phyloP scores from a whole-genome alignment of 2,113 vertebrate species.

The Phrynosoma platyrhinos region DNA sequence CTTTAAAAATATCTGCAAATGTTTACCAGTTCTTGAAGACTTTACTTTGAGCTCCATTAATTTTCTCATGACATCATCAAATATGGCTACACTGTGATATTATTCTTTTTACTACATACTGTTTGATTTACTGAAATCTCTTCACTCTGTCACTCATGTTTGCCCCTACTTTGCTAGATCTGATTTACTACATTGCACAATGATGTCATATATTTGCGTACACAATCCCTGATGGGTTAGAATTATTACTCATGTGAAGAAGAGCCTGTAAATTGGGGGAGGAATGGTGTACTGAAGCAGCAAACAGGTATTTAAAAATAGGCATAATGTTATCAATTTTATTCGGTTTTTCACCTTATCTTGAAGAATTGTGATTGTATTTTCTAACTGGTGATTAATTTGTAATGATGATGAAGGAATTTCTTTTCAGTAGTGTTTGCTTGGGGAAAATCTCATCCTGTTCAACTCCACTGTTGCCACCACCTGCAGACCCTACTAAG shows the following conservation, averaged over 20 bases:
- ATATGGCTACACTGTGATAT: neutral
- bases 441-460: too few species aligned
- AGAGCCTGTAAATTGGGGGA: neutral
- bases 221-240: neutral
- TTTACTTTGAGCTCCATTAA: neutral
- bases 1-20: neutral
- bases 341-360: too few species aligned
- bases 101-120: neutral
- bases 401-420: too few species aligned
- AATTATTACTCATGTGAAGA: neutral
- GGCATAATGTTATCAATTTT: too few species aligned
- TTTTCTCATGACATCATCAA: neutral
- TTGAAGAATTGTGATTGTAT: too few species aligned
- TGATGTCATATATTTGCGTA: neutral
- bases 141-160: neutral
- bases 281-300: too few species aligned
- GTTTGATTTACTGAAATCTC: neutral
- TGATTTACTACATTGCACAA: neutral
- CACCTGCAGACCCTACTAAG: too few species aligned
- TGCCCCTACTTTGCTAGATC: too few species aligned
- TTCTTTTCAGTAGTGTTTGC: too few species aligned
- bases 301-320: too few species aligned
- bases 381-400: too few species aligned
- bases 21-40: conserved; percentile 1
- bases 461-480: too few species aligned